Evolutionary conservation across 2,888 invertebrate genomes (phyloP), one percentile per base, ranked within the genome.

Genomic region (Eilema depressum): DNA sequence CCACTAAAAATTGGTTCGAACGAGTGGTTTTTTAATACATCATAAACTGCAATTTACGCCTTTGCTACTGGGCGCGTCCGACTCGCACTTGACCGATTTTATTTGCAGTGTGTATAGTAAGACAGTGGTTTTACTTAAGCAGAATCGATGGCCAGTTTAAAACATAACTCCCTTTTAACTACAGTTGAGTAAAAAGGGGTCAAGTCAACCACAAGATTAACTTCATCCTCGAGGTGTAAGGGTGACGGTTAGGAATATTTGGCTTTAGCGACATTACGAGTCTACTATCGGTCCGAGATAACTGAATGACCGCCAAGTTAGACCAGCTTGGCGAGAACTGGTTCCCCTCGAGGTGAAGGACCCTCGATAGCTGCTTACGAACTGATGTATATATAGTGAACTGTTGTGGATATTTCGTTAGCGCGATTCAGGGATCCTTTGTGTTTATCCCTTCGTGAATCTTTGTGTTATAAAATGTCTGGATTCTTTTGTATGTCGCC

Each of bases 251-350:
- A 14, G 5, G 3, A 17, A 30, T 30, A 30, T 17, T 64, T 64
- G n/a, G 26, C 2, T 30, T 23, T 63, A 28, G n/a, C 14, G 26
- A 28, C 59, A 53, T n/a, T 8, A 26, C 14, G 28, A 12, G 53
- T 30, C 23, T 8, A 64, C 53, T 65, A 23, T 30, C 7, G n/a
- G 28, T 53, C 53, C 53, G 23, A 33, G 7, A 62, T 57, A 28
- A 57, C 12, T 63, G 70, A n/a, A 62, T 28, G 26, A 63, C 66
- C 57, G 57, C 70, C 70, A 70, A 70, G 20, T 62, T 66, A 37
- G 66, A 66, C 62, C 66, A 70, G 70, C 57, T 70, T 70, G 70
- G 64, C 62, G 66, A 66, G 62, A 66, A 66, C 70, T 70, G 70
- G 66, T 25, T 66, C 56, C 47, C 65, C n/a, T 66, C 69, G 61